A percentile compares a stretch with the other conserved stretches of the same genome.
These are phyloP conservation scores for Archaeoteleia sp. DNA, from an alignment of 2,888 invertebrate genomes.

Conservation along the genomic window DNA sequence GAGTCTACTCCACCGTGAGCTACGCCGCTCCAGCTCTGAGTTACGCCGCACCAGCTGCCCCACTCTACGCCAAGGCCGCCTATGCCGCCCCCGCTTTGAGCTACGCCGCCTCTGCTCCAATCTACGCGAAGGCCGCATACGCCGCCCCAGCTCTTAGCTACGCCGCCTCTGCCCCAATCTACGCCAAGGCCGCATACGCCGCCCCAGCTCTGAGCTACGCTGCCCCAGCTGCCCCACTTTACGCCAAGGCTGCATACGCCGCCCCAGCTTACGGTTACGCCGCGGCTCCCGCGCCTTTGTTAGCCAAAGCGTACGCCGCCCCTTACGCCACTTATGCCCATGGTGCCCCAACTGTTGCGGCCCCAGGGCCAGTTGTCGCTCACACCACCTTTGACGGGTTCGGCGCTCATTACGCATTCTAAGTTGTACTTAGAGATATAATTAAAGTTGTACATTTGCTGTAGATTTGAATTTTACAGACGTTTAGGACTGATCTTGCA, in stretches of 20 bases:
- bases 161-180: slow-evolving; percentile 32
- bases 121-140: slow-evolving; percentile 60
- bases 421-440: slow-evolving; percentile 6
- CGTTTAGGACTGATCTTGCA: too few species aligned
- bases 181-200: slow-evolving; percentile 60
- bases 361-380: slow-evolving; percentile 52
- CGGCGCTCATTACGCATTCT: slow-evolving; percentile 77
- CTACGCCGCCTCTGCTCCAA: slow-evolving; percentile 38
- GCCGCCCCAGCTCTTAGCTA: slow-evolving; percentile 36
- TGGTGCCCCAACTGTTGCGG: slow-evolving; percentile 43
- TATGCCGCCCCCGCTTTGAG: slow-evolving; percentile 63
- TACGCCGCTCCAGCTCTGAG: slow-evolving; percentile 46
- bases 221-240: slow-evolving; percentile 36
- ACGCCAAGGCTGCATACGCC: slow-evolving; percentile 60
- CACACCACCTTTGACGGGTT: slow-evolving; percentile 78
- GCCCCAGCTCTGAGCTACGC: slow-evolving; percentile 35
- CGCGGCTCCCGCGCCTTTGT: slow-evolving; percentile 32
- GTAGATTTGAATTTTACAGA: too few species aligned
- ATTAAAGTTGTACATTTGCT: too few species aligned
- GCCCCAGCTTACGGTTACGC: slow-evolving; percentile 34
- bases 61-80: slow-evolving; percentile 59
- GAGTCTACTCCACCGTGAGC: slow-evolving; percentile 49
- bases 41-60: slow-evolving; percentile 57
- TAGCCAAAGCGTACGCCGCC: slow-evolving; percentile 58
- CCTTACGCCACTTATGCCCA: slow-evolving; percentile 44